Base-by-base conservation (phyloP, 2,797 vertebrate genomes). In the Tenualosa thibaudeaui region DNA sequence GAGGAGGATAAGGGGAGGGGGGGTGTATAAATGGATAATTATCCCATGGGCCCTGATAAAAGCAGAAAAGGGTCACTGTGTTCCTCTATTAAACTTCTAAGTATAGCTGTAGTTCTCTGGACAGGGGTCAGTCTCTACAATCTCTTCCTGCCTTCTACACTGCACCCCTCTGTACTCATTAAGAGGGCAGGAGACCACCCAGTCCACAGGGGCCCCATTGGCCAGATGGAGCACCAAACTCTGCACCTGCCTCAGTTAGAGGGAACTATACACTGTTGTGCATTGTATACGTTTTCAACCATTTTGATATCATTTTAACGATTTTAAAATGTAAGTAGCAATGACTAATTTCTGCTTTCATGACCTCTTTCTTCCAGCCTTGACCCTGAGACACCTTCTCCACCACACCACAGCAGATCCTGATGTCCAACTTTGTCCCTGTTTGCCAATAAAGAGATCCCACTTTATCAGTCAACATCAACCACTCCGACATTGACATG, bases 41-140 rank as follows among this genome's bases (percentile, higher is more conserved):
- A 19, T 78, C 71, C 17, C 71, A 19, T 78, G 71, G 71, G 71
- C 43, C 71, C 13, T 78, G 71, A 78, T 78, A 78, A 78, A 78
- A 78, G 71, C 71, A 78, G 71, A 78, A 78, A 37, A 78, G 71
- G 71, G 71, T 78, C 71, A 46, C 71, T 10, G 40, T 46, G 71
- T 78, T 78, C 71, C 71, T 78, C 40, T 46, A 78, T 78, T 78
- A 78, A 78, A 46, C 71, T 43, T 46, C 71, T 78, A 78, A 78
- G 37, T 78, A 78, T 78, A 78, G 71, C 71, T 78, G 71, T 22
- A 46, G 40, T 78, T 15, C 71, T 78, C 71, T 78, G 71, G 71
- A 78, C 71, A 78, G 17, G 71, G 71, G 71, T 78, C 71, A 78
- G 40, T 78, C 40, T 46, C 37, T 9, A n/a, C 58, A 7, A n/a